Base-by-base conservation (phyloP, 2,797 vertebrate genomes). In the Sorex maritimensis region DNA sequence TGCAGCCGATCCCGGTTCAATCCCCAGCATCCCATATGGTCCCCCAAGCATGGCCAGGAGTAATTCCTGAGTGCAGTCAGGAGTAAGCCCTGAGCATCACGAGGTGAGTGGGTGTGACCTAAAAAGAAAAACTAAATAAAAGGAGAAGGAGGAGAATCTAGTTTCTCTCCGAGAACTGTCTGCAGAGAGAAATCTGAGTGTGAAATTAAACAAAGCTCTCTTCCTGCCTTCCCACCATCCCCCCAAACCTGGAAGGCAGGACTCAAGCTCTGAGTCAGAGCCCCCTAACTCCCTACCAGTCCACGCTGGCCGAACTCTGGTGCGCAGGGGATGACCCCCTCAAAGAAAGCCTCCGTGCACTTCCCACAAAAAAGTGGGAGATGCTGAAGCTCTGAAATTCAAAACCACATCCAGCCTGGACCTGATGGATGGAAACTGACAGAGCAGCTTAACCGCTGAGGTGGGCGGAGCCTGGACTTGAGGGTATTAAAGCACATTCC, bases 161-260 rank as follows among this genome's bases (percentile, higher is more conserved):
- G 21, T 13, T 44, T 88, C 73, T 91, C 85, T 55, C 34, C 28
- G 17, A 63, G 38, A 88, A 63, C 19, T 4, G 2, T 41, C 28
- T 30, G 13, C 52, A 9, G 68, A 94, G 63, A 90, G 73, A 90
- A 91, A 63, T 73, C 41, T 58, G 73, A 89, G 55, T 65, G 67
- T 21, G 34, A 88, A 68, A 67, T 67, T 61, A 88, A 80, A 44
- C 1, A 9, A 69, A 61, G 30, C 52, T 85, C 67, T 34, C 15
- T 13, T 8, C n/a, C 44, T 46, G 4, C 1, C 58, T 6, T 73
- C 52, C 12, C 17, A 7, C 28, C 0, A 1, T 44, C 44, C 81
- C 19, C 30, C 63, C 3, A 90, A 65, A 41, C 75, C 28, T 79
- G 44, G 85, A 74, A 82, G 61, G 9, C 44, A 44, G 68, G 11